Evolutionary conservation across 1,140 invertebrate species (phyloP), one percentile per base, ranked within the genome.

Genomic region (Bombus confusus): DNA sequence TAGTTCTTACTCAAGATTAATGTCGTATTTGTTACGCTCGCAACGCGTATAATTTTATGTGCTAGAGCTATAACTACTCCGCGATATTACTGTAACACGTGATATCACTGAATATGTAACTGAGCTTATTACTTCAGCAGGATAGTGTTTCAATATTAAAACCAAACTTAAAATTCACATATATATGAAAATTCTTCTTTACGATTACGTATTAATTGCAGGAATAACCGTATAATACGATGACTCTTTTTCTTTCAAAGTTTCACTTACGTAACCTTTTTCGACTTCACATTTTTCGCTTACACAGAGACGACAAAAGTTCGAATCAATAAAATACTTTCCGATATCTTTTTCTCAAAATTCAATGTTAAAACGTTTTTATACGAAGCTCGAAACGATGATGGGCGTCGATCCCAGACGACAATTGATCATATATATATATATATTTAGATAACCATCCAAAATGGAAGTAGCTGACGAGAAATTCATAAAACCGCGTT

Each of bases 1-100:
- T 39, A 52, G 47, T 47, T n/a, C 41, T 84, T 72, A 43, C 43
- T 31, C 66, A 15, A 80, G 76, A 80, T 80, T 84, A 62, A 79
- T 71, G 76, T 84, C 76, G 76, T 59, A 79, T 78, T 84, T 72
- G 76, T 59, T 72, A 62, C 68, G 76, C 76, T 84, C 28, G 31
- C 22, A 47, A 69, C 31, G 31, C 68, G 52, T 43, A 80, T 84
- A 79, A 84, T 80, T 69, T 43, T 72, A 80, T 69, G 76, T 39
- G 31, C 37, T 47, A 28, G 25, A 84, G 31, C 34, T 31, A 57
- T n/a, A 13, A 15, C 52, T 62, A n/a, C 74, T 47, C 68, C 34
- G 8, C 31, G 22, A 69, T n/a, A 71, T 52, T 85, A 80, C 34
- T 22, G 62, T 28, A 79, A 79, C 64, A 68, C 64, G 43, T 47